A percentile compares a stretch with the other conserved stretches of the same genome.
These are phyloP conservation scores for Halictus quadricinctus DNA, from an alignment of 2,888 invertebrate species.

Conservation along the genomic window DNA sequence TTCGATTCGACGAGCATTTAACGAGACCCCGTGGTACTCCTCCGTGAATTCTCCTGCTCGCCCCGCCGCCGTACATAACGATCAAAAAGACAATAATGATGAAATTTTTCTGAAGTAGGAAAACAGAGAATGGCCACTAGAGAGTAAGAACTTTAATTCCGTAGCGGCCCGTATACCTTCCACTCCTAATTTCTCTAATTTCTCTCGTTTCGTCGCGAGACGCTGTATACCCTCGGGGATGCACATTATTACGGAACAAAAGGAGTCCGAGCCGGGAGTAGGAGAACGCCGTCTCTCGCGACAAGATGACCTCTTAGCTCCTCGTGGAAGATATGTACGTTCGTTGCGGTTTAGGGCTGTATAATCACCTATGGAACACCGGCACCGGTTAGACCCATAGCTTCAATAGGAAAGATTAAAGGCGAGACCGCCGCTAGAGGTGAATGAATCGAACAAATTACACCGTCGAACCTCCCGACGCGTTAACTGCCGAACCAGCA, in stretches of 20 bases:
- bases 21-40: neutral
- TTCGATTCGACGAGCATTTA: constrained; percentile 4
- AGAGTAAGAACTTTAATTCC: constrained; percentile 7
- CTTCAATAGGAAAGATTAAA: constrained; percentile 1
- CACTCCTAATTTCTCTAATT: constrained; percentile 18
- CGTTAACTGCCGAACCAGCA: neutral
- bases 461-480: neutral
- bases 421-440: neutral
- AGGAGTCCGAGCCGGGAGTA: neutral
- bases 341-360: neutral
- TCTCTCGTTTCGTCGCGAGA: constrained; percentile 8
- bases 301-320: constrained; percentile 31
- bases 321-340: neutral
- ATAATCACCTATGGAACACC: neutral
- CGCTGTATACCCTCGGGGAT: neutral
- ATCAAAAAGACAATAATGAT: constrained; percentile 7
- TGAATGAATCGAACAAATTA: neutral
- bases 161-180: constrained; percentile 12
- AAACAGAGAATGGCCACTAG: constrained; percentile 12
- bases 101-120: constrained; percentile 5
- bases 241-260: constrained; percentile 26
- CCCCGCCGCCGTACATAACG: neutral
- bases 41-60: neutral
- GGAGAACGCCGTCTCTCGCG: constrained; percentile 6
- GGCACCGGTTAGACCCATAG: neutral